phyloP scores from a whole-genome alignment of 1,140 invertebrate genomes.

The Platyura marginata region DNA sequence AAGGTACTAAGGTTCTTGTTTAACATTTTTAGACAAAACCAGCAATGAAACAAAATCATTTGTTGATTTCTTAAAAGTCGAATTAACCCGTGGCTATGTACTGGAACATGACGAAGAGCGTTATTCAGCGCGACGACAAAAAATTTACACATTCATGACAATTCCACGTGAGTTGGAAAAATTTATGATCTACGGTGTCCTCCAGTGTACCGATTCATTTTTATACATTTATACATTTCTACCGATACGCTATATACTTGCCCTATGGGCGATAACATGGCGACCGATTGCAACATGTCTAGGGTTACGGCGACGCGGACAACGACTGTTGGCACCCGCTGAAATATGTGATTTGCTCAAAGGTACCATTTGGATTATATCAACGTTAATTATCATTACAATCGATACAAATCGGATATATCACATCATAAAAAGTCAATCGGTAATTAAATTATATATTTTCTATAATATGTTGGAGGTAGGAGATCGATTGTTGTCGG shows the following conservation, averaged over 20 bases:
- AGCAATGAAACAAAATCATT: conserved; percentile 6
- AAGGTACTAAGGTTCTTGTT: not conserved
- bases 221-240: conserved; percentile 96
- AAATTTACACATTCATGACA: conserved; percentile 94
- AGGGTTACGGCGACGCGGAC: conserved; percentile 33
- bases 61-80: conserved; percentile 59
- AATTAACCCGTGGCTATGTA: conserved; percentile 79
- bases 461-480: conserved; percentile 99
- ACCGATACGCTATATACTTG: conserved; percentile 77
- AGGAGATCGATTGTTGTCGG: conserved; percentile 85
- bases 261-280: conserved; percentile 58
- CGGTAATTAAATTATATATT: conserved; percentile 97
- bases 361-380: conserved; percentile 69
- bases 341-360: conserved; percentile 95
- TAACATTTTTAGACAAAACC: not conserved
- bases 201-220: conserved; percentile 96
- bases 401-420: conserved; percentile 98
- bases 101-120: conserved; percentile 86
- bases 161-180: conserved; percentile 85
- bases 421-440: conserved; percentile 96
- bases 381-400: conserved; percentile 68
- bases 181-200: conserved; percentile 92
- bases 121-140: conserved; percentile 81
- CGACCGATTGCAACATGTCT: conserved; percentile 51
- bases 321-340: conserved; percentile 56